phyloP scores from a whole-genome alignment of 2,797 vertebrate genomes.

The Dendrocincla tyrannina region DNA sequence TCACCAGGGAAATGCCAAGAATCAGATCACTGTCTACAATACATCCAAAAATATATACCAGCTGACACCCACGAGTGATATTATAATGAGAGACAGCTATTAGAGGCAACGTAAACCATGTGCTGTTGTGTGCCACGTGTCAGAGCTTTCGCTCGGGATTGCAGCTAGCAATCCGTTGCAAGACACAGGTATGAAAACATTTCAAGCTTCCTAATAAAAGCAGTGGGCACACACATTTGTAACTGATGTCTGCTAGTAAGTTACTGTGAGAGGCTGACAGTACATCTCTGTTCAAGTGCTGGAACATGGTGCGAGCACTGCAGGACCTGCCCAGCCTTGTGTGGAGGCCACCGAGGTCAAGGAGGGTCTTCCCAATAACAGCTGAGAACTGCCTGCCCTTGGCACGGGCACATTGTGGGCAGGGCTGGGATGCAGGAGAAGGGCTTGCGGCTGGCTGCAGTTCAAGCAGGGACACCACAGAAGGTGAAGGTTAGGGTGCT shows the following conservation, averaged over 20 bases:
- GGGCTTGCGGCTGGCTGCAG: neutral
- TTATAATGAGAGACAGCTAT: neutral
- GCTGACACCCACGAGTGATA: neutral
- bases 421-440: neutral
- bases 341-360: fast-evolving
- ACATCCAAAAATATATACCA: neutral
- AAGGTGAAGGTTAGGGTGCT: neutral
- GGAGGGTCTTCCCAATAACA: fast-evolving
- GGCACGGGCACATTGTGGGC: fast-evolving
- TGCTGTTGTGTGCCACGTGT: neutral
- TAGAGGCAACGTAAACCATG: neutral
- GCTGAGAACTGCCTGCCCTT: neutral
- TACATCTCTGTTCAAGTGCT: neutral
- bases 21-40: neutral
- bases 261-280: neutral
- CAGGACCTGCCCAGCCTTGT: fast-evolving
- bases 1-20: neutral
- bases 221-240: neutral
- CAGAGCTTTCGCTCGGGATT: neutral
- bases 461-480: fast-evolving
- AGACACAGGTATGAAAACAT: neutral
- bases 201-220: neutral
- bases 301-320: fast-evolving
- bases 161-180: neutral
- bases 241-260: neutral